These are phyloP conservation scores for Ruditapes philippinarum DNA, from an alignment of 1,140 invertebrate species.

Conservation along the genomic window DNA sequence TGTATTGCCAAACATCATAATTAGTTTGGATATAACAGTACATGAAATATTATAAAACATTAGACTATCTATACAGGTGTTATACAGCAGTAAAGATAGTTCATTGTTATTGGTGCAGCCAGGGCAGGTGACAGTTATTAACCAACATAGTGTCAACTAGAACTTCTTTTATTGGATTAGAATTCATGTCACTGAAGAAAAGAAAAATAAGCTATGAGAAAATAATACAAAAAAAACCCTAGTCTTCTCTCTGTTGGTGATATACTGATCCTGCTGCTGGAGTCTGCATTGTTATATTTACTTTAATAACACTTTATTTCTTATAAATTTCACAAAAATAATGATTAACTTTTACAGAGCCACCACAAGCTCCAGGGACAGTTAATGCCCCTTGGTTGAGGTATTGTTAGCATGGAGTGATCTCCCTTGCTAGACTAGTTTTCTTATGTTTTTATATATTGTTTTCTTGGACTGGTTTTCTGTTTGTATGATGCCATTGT, in stretches of 20 bases:
- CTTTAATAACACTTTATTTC: background rate
- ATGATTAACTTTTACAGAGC: constrained; percentile 43
- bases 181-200: too few relatives aligned
- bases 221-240: too few relatives aligned
- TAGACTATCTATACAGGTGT: too few relatives aligned
- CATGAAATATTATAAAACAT: too few relatives aligned
- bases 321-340: background rate
- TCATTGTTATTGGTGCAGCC: too few relatives aligned
- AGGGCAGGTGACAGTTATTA: too few relatives aligned
- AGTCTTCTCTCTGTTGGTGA: background rate
- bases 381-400: constrained; percentile 61
- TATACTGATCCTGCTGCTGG: background rate
- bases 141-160: background rate
- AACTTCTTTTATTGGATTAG: too few relatives aligned
- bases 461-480: constrained; percentile 15
- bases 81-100: too few relatives aligned
- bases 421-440: constrained; percentile 44
- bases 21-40: too few relatives aligned
- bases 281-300: background rate
- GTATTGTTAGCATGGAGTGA: constrained; percentile 62
- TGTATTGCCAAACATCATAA: background rate
- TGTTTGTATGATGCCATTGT: background rate
- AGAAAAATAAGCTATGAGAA: too few relatives aligned
- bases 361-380: constrained; percentile 42
- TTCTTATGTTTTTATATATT: constrained; percentile 1